Conservation (phyloP, 2,797 vertebrate species). For the Typhlichthys subterraneus region DNA sequence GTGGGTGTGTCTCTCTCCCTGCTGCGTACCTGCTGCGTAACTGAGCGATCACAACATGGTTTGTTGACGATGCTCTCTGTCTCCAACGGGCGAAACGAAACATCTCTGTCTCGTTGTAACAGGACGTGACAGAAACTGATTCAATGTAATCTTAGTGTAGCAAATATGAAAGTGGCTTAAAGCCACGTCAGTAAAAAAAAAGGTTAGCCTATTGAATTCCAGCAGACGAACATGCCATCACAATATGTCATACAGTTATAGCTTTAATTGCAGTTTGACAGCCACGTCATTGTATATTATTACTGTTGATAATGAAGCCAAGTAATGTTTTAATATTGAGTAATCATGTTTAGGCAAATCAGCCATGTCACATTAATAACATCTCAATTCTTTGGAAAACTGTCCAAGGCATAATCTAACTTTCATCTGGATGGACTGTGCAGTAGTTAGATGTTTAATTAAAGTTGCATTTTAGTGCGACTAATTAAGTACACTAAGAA, state of each 20-base stretch:
- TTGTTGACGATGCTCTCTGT: conserved; percentile 40
- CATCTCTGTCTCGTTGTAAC: conserved; percentile 10
- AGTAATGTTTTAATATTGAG: no score
- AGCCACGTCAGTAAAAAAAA: no score
- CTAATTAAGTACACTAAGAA: not conserved
- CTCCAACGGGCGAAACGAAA: conserved; percentile 14
- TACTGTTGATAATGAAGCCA: no score
- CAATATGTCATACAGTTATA: no score
- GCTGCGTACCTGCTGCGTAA: conserved; percentile 11
- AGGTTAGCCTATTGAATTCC: no score
- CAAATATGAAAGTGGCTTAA: not conserved
- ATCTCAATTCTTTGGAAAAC: not conserved
- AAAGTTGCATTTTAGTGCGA: not conserved
- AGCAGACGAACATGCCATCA: no score
- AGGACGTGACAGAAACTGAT: conserved; percentile 13
- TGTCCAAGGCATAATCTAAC: not conserved
- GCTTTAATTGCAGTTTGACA: no score
- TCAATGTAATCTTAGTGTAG: no score
- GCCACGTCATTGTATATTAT: no score
- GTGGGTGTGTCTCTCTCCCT: conserved; percentile 25
- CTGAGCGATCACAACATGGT: conserved; percentile 26
- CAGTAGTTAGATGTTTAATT: not conserved
- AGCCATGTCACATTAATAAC: no score
- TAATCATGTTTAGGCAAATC: no score
- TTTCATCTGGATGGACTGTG: not conserved